Evolutionary conservation across 1,140 invertebrate species (phyloP).

Genomic region (Drosophila obscura): DNA sequence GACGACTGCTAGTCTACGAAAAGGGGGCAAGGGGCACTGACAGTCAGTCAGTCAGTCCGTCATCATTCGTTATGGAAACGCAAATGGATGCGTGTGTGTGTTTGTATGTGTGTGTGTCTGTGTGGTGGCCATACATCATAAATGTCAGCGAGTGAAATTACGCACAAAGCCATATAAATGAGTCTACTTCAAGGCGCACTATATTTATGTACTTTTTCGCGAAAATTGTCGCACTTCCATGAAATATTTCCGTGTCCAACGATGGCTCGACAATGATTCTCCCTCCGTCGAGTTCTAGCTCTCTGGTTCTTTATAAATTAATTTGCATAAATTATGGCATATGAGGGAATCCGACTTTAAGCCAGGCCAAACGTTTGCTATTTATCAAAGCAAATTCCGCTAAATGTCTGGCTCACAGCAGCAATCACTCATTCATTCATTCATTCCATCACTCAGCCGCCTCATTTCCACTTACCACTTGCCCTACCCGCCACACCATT

Average conservation of each 20-base stretch:
- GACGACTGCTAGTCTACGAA: conserved; percentile 5
- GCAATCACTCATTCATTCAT: conserved; percentile 66
- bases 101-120: conserved; percentile 13
- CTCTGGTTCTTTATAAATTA: conserved; percentile 63
- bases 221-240: conserved; percentile 74
- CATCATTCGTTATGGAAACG: conserved; percentile 61
- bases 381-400: conserved; percentile 67
- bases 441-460: conserved; percentile 22
- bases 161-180: conserved; percentile 83
- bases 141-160: conserved; percentile 80
- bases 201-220: conserved; percentile 73
- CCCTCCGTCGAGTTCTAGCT: neutral
- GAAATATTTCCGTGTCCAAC: conserved; percentile 59
- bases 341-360: conserved; percentile 53
- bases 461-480: conserved; percentile 11
- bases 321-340: conserved; percentile 82
- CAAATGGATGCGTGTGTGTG: conserved; percentile 6
- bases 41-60: conserved; percentile 48
- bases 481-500: conserved; percentile 46
- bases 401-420: conserved; percentile 50
- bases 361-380: conserved; percentile 66
- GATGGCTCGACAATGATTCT: conserved; percentile 6
- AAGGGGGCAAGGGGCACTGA: conserved; percentile 8
- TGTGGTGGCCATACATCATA: conserved; percentile 69
- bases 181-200: conserved; percentile 76